Evolutionary conservation across 2,113 vertebrate genomes (phyloP), one percentile per base, ranked within the genome.

Genomic region (Phalacrocorax pelagicus): DNA sequence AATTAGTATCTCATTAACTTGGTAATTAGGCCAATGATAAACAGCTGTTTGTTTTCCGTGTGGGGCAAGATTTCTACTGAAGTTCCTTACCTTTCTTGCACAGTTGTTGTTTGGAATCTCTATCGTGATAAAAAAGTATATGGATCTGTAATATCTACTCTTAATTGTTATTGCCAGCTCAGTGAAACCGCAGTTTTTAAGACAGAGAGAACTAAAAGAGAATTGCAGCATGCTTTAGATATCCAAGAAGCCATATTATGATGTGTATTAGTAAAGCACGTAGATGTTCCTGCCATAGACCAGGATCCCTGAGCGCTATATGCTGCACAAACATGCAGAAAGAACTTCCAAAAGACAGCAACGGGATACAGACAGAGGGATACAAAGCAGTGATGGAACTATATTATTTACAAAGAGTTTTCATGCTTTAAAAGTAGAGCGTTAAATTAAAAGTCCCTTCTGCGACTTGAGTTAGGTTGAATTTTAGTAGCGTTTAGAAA

Each of bases 1-100:
- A 99, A 99, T 99, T 99, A 99, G 96, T 98, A 99, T 99, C 98
- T 99, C 98, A 99, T 99, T 99, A 99, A 97, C 98, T 98, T 97
- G 98, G 98, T 99, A 99, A 99, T 99, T 99, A 99, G 98, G 97
- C 97, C 98, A 98, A 95, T 98, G 98, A 99, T 98, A 98, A 99
- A 98, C 98, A 99, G 98, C 98, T 99, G 98, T 98, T 98, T 98
- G 95, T 97, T 97, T 97, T 98, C 96, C 93, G 61, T 97, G 98
- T 93, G 94, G 96, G 97, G 96, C 97, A 97, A 97, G 93, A 98
- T 98, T 98, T 97, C 94, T 92, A 69, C 84, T 46, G 74, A 93
- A 97, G 95, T 97, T 98, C 97, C 96, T 97, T 98, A 94, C 97
- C 80, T 98, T 97, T 81, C 94, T 95, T 95, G 96, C 97, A 97